Conservation (phyloP, 2,888 invertebrate genomes). For the Acronicta aceris region DNA sequence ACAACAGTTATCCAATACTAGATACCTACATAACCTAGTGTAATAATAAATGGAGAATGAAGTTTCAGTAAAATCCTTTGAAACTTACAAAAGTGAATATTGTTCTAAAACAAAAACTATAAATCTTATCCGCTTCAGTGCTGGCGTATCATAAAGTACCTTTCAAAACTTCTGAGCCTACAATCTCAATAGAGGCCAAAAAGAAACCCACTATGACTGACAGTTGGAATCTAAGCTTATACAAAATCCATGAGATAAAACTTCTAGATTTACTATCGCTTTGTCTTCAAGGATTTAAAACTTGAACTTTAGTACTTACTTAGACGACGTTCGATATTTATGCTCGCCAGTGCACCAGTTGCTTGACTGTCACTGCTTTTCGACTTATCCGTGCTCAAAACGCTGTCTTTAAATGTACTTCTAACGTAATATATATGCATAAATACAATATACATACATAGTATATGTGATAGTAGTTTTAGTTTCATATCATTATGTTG, state of each 20-base stretch:
- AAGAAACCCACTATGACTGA: conserved; percentile 13
- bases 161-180: conserved; percentile 16
- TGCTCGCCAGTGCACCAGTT: conserved; percentile 48
- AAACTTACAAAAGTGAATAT: conserved; percentile 7
- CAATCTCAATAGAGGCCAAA: conserved; percentile 21
- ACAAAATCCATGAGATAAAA: conserved; percentile 14
- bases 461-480: conserved; percentile 60
- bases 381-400: conserved; percentile 52
- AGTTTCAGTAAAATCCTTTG: conserved; percentile 2
- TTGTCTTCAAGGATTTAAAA: conserved; percentile 20
- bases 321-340: conserved; percentile 43
- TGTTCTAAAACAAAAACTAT: conserved; percentile 10
- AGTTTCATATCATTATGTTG: conserved; percentile 43
- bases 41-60: not conserved
- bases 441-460: conserved; percentile 19
- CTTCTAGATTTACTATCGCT: conserved; percentile 24
- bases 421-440: conserved; percentile 24
- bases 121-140: conserved; percentile 14
- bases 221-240: conserved; percentile 24
- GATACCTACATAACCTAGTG: no score
- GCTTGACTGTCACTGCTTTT: conserved; percentile 56
- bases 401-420: conserved; percentile 34
- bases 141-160: conserved; percentile 15
- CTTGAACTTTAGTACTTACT: conserved; percentile 9
- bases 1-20: no score